Evolutionary conservation across 2,888 invertebrate species (phyloP).

Genomic region (Sinohyriopsis cumingii): DNA sequence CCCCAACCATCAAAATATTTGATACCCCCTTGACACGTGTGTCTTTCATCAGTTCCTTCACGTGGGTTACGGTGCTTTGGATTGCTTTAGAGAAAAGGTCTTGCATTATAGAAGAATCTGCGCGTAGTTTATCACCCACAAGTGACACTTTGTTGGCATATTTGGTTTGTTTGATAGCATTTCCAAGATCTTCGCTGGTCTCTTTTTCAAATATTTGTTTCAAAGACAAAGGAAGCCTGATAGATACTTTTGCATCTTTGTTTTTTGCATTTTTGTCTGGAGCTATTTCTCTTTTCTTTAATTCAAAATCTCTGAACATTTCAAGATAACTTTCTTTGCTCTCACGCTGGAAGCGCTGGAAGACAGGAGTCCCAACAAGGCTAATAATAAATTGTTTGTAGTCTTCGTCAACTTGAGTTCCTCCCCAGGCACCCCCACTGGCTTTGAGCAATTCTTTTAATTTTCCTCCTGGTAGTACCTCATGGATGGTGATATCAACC

Average conservation of each 20-base stretch:
- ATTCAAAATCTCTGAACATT: conserved; percentile 14
- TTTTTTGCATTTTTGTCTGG: conserved; percentile 3
- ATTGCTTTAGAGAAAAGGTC: conserved; percentile 1
- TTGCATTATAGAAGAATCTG: conserved; percentile 6
- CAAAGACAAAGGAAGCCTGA: conserved; percentile 9
- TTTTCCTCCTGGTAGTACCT: conserved; percentile 1
- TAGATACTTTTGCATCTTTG: conserved; percentile 1
- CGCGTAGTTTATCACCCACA: conserved; percentile 15
- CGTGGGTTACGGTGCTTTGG: conserved; percentile 4
- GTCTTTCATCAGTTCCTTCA: conserved; percentile 6
- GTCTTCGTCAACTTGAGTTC: conserved; percentile 15
- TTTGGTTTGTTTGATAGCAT: too few species aligned
- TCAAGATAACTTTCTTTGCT: conserved; percentile 5
- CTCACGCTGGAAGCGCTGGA: not conserved
- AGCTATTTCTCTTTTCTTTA: conserved; percentile 14
- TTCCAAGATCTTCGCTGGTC: not conserved
- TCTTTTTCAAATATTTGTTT: conserved; percentile 3
- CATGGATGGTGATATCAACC: conserved; percentile 20
- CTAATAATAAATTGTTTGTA: conserved; percentile 6
- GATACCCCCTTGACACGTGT: not conserved
- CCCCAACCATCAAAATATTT: conserved; percentile 18
- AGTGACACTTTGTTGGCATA: not conserved
- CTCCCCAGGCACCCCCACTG: conserved; percentile 19
- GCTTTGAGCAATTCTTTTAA: conserved; percentile 16
- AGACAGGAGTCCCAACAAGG: not conserved